phyloP scores from a whole-genome alignment of 2,113 vertebrate species.

The Procavia capensis region DNA sequence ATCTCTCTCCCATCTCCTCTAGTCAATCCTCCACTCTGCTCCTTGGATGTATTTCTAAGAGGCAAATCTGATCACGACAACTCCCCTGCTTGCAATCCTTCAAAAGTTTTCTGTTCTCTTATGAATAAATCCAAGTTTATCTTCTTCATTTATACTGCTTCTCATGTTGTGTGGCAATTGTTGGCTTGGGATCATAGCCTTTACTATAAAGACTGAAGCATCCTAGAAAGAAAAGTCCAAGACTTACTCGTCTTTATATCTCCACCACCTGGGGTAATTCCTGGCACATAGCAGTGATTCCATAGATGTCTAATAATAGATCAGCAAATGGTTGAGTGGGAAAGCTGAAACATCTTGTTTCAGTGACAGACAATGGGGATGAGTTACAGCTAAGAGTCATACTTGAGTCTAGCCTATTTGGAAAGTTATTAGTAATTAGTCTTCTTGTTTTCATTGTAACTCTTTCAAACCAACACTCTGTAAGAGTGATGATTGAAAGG shows the following conservation, averaged over 20 bases:
- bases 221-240: background rate
- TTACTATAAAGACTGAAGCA: background rate
- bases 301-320: background rate
- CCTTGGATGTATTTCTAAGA: background rate
- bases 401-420: background rate
- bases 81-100: background rate
- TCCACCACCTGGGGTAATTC: background rate
- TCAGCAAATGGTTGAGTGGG: background rate
- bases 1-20: background rate
- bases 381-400: background rate
- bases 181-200: background rate
- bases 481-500: background rate
- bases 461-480: background rate
- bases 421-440: background rate
- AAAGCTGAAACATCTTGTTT: background rate
- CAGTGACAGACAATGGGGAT: background rate
- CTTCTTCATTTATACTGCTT: background rate
- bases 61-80: background rate
- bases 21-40: background rate
- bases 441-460: background rate
- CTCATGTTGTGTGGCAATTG: background rate
- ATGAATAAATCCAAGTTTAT: background rate
- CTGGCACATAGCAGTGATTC: background rate
- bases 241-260: background rate
- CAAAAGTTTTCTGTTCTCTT: background rate